These are phyloP conservation scores for Sarcophaga rosellei DNA, from an alignment of 2,888 invertebrate genomes.

Conservation along the genomic window DNA sequence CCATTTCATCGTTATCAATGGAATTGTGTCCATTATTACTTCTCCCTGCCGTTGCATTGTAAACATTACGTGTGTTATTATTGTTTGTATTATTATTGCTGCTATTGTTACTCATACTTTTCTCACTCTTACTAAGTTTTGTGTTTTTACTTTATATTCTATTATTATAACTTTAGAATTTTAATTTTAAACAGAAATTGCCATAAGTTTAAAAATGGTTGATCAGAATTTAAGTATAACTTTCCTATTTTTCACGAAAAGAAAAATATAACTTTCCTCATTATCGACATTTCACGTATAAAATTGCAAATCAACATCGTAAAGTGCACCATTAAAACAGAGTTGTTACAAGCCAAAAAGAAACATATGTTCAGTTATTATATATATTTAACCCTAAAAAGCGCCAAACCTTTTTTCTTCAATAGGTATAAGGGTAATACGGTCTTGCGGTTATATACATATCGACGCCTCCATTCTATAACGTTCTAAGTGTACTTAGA, in stretches of 20 bases:
- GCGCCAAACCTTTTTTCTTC: not conserved
- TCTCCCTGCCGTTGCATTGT: slow-evolving; percentile 30
- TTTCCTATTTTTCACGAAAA: not conserved
- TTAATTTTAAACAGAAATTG: not conserved
- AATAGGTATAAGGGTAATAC: too few relatives aligned
- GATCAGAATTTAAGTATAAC: too few relatives aligned
- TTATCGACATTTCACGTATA: slow-evolving; percentile 54
- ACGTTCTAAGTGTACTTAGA: too few relatives aligned
- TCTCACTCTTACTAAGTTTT: slow-evolving; percentile 7
- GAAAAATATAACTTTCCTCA: slow-evolving; percentile 30
- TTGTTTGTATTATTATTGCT: slow-evolving; percentile 53
- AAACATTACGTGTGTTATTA: slow-evolving; percentile 54
- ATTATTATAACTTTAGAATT: not conserved
- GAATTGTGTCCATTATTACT: not conserved
- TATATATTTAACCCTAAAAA: not conserved
- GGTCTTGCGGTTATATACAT: too few relatives aligned
- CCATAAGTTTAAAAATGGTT: too few relatives aligned
- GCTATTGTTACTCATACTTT: slow-evolving; percentile 61
- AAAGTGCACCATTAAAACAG: slow-evolving; percentile 25
- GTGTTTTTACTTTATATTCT: not conserved
- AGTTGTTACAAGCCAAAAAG: slow-evolving; percentile 19
- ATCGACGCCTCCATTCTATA: too few relatives aligned
- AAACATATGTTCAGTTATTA: slow-evolving; percentile 11
- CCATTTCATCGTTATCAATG: slow-evolving; percentile 48
- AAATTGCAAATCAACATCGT: slow-evolving; percentile 25